Evolutionary conservation across 1,140 invertebrate species (phyloP).

Genomic region (Galleria mellonella): DNA sequence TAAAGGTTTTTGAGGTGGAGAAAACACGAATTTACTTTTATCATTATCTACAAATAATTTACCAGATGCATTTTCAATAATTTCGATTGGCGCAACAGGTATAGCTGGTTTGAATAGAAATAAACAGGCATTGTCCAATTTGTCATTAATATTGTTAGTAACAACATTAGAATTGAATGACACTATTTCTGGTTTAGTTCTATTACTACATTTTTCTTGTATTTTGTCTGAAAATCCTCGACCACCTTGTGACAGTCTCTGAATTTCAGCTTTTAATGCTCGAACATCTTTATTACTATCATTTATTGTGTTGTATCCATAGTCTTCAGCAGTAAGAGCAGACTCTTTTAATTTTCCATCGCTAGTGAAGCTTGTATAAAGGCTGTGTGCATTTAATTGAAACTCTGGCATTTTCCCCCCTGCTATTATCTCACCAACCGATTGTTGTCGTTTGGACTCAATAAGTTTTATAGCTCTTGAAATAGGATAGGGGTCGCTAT

Average conservation of each 20-base stretch:
- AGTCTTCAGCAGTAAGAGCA: constrained; percentile 75
- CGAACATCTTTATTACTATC: constrained; percentile 58
- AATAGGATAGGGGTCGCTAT: constrained; percentile 75
- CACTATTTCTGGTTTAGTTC: constrained; percentile 3
- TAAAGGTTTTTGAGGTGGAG: constrained; percentile 44
- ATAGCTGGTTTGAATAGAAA: constrained; percentile 56
- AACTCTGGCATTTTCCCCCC: constrained; percentile 74
- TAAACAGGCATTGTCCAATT: not conserved
- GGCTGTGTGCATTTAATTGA: constrained; percentile 70
- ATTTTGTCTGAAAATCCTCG: not conserved
- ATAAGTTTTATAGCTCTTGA: constrained; percentile 79
- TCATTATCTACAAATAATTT: constrained; percentile 34
- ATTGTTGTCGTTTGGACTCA: constrained; percentile 77
- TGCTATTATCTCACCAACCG: constrained; percentile 80
- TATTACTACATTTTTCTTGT: not conserved
- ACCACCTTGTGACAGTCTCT: constrained; percentile 27
- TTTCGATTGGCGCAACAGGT: constrained; percentile 36
- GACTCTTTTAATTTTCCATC: constrained; percentile 75
- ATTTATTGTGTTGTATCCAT: constrained; percentile 62
- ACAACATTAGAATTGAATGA: constrained; percentile 7
- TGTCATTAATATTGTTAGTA: not conserved
- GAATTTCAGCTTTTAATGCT: constrained; percentile 44
- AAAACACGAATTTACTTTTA: constrained; percentile 54
- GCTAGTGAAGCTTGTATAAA: constrained; percentile 81
- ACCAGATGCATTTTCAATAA: constrained; percentile 40